Evolutionary conservation across 2,113 vertebrate genomes (phyloP).

Genomic region (Ovibos moschatus): DNA sequence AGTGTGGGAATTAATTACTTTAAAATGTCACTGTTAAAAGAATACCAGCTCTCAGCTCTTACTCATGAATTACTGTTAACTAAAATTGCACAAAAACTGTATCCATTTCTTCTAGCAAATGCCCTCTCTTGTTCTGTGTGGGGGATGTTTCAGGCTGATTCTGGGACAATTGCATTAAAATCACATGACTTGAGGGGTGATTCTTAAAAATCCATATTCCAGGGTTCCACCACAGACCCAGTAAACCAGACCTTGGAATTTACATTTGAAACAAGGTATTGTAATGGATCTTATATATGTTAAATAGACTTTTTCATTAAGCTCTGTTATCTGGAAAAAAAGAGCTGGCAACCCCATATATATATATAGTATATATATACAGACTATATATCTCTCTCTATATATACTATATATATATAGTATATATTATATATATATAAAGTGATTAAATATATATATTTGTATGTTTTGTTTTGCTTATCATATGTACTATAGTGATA

Average conservation of each 20-base stretch:
- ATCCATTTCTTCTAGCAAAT: not conserved
- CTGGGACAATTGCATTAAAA: not conserved
- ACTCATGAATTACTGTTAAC: not conserved
- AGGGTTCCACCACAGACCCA: not conserved
- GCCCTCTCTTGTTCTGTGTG: not conserved
- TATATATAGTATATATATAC: not conserved
- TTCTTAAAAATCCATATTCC: not conserved
- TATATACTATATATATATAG: not conserved
- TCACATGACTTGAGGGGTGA: fast-evolving
- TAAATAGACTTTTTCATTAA: not conserved
- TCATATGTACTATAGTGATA: not conserved
- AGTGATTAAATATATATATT: not conserved
- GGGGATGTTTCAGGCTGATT: not conserved
- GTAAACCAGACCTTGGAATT: not conserved
- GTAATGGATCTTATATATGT: not conserved
- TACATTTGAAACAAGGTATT: not conserved
- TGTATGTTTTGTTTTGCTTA: not conserved
- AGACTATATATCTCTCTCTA: too few relatives aligned
- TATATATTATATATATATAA: too few relatives aligned
- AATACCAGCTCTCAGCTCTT: conserved; percentile 14
- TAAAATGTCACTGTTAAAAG: conserved; percentile 44
- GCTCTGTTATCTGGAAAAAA: not conserved
- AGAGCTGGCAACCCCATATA: not conserved
- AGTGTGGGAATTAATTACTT: conserved; percentile 56
- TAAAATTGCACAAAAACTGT: not conserved